phyloP scores from a whole-genome alignment of 92 coral and sea anemone genomes.

The Diadumene lineata region DNA sequence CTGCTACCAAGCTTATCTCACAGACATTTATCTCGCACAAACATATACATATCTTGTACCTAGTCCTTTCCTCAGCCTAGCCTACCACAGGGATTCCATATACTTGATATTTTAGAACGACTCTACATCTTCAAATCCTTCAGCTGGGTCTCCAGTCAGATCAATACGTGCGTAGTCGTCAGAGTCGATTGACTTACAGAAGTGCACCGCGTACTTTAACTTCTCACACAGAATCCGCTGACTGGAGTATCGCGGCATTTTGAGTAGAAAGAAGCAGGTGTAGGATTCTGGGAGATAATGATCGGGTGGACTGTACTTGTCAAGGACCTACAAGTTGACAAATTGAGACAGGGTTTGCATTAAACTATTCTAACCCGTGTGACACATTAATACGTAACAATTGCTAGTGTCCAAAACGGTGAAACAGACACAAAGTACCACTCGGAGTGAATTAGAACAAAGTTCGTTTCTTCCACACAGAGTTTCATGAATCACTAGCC shows the following conservation, averaged over 20 bases:
- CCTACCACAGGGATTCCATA: background rate
- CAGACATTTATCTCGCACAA: no score
- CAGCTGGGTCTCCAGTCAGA: constrained; percentile 92
- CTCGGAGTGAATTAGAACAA: no score
- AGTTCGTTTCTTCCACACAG: no score
- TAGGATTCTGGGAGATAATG: constrained; percentile 97
- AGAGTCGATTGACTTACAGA: constrained; percentile 99
- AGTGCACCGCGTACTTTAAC: constrained; percentile 94
- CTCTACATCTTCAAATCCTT: constrained; percentile 89
- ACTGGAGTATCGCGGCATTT: constrained; percentile 97
- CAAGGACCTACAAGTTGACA: constrained; percentile 73
- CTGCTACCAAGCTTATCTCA: no score
- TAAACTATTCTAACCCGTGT: no score
- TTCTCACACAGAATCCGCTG: constrained; percentile 98
- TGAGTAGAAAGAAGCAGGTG: constrained; percentile 96
- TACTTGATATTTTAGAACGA: constrained; percentile 23
- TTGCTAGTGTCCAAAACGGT: no score
- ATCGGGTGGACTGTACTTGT: constrained; percentile 97
- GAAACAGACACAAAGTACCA: no score
- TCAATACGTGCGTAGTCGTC: constrained; percentile 99
- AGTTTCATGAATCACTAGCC: no score
- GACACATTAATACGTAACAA: no score
- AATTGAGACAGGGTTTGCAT: no score
- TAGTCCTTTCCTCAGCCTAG: background rate
- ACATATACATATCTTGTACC: no score